These are phyloP conservation scores for Oreochromis grahami DNA, from an alignment of 2,797 vertebrate genomes.

Conservation along the genomic window DNA sequence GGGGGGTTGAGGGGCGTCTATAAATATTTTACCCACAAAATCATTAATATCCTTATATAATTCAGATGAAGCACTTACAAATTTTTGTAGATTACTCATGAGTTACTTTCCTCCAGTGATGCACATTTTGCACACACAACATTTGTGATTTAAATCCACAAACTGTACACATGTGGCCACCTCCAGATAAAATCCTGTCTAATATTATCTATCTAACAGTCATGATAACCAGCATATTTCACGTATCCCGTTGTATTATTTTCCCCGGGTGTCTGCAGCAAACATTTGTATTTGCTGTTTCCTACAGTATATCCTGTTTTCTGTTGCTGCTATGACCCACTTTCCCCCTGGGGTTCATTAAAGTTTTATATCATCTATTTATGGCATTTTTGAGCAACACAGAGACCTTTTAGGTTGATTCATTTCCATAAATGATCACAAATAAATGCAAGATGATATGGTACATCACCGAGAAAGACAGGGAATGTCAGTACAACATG, in stretches of 20 bases:
- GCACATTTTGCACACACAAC: not conserved
- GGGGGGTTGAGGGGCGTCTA: not conserved
- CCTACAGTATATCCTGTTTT: slow-evolving; percentile 21
- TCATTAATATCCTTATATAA: not conserved
- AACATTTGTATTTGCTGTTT: slow-evolving; percentile 31
- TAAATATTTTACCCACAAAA: not conserved
- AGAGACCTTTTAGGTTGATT: slow-evolving; percentile 19
- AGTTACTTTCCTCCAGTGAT: not conserved
- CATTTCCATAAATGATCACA: slow-evolving; percentile 13
- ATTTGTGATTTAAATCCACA: slow-evolving; percentile 6
- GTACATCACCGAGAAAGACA: not conserved
- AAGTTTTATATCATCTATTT: slow-evolving; percentile 60
- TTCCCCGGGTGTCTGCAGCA: not conserved
- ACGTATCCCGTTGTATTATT: not conserved
- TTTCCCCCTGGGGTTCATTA: slow-evolving; percentile 63
- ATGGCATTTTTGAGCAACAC: slow-evolving; percentile 38
- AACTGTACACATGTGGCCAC: not conserved
- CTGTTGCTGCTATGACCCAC: slow-evolving; percentile 49
- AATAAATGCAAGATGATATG: not conserved
- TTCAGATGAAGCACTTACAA: not conserved
- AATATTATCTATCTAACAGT: not conserved
- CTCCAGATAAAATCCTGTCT: not conserved
- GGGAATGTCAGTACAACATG: not conserved
- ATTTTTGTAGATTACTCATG: not conserved
- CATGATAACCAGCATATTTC: not conserved